Evolutionary conservation across 2,888 invertebrate genomes (phyloP).

Genomic region (Pachliopta kotzebuea): DNA sequence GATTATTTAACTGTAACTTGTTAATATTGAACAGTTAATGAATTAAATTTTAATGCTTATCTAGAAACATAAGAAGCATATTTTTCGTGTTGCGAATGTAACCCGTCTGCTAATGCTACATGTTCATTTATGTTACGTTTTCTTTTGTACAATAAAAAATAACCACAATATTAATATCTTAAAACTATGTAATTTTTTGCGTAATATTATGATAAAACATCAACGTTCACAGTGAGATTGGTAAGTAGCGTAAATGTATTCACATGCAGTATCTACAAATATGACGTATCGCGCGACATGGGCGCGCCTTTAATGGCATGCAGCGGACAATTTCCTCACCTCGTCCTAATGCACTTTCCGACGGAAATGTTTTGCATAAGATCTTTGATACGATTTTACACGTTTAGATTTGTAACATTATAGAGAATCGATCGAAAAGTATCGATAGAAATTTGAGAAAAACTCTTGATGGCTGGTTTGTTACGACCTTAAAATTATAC

Average conservation of each 20-base stretch:
- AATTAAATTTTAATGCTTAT: no score
- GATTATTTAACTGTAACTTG: no score
- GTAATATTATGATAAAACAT: slow-evolving; percentile 55
- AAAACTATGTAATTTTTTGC: slow-evolving; percentile 16
- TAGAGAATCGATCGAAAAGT: no score
- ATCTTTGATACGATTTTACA: no score
- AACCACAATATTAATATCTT: no score
- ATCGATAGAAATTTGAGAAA: no score
- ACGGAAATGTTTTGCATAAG: slow-evolving; percentile 14
- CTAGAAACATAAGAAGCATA: slow-evolving; percentile 5
- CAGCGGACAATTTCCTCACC: slow-evolving; percentile 21
- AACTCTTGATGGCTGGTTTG: no score
- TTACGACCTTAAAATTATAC: no score
- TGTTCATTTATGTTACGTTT: slow-evolving; percentile 31
- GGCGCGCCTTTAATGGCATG: slow-evolving; percentile 29
- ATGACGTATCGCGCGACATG: slow-evolving; percentile 56
- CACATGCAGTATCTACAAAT: slow-evolving; percentile 63
- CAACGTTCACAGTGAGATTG: slow-evolving; percentile 49
- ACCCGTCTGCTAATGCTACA: slow-evolving; percentile 38
- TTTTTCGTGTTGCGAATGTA: slow-evolving; percentile 14
- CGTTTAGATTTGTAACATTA: neutral
- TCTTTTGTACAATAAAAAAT: slow-evolving; percentile 21
- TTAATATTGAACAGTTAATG: no score
- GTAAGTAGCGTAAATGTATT: slow-evolving; percentile 66
- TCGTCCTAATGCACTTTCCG: slow-evolving; percentile 18